Base-by-base conservation (phyloP, 53 echinoderm and acorn worm genomes). In the Astropecten irregularis region DNA sequence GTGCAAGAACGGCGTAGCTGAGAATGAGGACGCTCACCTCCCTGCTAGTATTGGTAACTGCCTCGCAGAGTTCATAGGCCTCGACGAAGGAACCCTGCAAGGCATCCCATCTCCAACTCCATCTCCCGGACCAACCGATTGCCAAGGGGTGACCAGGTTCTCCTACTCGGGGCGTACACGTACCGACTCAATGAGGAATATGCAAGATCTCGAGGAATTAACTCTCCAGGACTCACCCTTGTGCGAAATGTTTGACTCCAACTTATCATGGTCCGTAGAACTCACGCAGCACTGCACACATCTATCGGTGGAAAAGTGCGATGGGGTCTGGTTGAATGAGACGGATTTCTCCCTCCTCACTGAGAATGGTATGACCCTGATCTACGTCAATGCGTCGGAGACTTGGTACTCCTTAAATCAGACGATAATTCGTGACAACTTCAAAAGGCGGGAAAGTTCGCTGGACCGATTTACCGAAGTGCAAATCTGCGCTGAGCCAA, bases 361-460 rank as follows among this genome's bases (percentile, higher is more conserved):
- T 30, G n/a, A 46, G 40, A 79, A 79, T 34, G 79, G 42, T 42
- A 42, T 11, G 42, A 62, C 79, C 2, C 47, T 60, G 1, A 19
- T 79, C 20, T 48, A 79, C 79, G 46, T 79, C 32, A 79, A 87
- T 18, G 59, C 35, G 13, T 79, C 87, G 4, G 61, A 44, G 32
- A 47, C 60, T 33, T 60, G 62, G 79, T 79, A 29, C 63, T 6
- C 46, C 16, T 16, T 61, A 22, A 31, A 34, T 29, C 79, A 62
- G 62, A 46, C 79, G 13, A 62, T 79, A 47, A 27, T 79, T 3
- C 79, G 62, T 10, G 79, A 60, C 27, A 62, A 47, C 49, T 60
- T 79, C 49, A 42, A 19, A 20, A 27, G 48, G 79, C 42, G 42
- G 42, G 74, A 76, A 26, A 53, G 23, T 7, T 3, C 22, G 3